Percentiles rank a stretch among this genome's conserved stretches.
These are phyloP conservation scores for Phoenoteleia sp. DNA, from an alignment of 2,888 invertebrate species.

Conservation along the genomic window DNA sequence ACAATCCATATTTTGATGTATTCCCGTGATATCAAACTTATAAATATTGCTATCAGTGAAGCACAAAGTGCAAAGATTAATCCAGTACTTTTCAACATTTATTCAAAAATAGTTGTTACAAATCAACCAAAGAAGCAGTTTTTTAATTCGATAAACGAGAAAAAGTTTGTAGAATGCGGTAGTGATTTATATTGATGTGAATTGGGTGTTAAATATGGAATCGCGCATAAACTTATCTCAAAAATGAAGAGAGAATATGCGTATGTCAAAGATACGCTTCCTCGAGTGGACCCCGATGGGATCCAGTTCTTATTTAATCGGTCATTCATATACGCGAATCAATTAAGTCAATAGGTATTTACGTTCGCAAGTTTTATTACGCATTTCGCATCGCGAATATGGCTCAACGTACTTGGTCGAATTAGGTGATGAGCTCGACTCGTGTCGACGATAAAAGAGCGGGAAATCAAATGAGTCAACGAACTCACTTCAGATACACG, in stretches of 20 bases:
- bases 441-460: conserved; percentile 63
- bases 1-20: conserved; percentile 67
- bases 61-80: conserved; percentile 43
- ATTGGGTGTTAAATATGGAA: conserved; percentile 61
- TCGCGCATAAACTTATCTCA: conserved; percentile 44
- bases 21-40: conserved; percentile 56
- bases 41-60: conserved; percentile 36
- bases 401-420: conserved; percentile 56
- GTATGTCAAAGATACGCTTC: conserved; percentile 55
- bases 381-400: conserved; percentile 52
- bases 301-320: conserved; percentile 69
- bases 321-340: conserved; percentile 67
- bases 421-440: conserved; percentile 66
- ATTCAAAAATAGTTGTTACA: not conserved
- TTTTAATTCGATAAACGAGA: not conserved
- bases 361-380: conserved; percentile 67
- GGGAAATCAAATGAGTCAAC: conserved; percentile 68
- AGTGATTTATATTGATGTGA: conserved; percentile 18
- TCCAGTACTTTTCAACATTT: conserved; percentile 17
- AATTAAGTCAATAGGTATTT: conserved; percentile 73
- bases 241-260: conserved; percentile 60
- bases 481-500: conserved; percentile 61
- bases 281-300: conserved; percentile 60
- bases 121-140: not conserved
- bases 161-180: not conserved